phyloP scores from a whole-genome alignment of 1,140 invertebrate species.

The Solenopsis fugax region DNA sequence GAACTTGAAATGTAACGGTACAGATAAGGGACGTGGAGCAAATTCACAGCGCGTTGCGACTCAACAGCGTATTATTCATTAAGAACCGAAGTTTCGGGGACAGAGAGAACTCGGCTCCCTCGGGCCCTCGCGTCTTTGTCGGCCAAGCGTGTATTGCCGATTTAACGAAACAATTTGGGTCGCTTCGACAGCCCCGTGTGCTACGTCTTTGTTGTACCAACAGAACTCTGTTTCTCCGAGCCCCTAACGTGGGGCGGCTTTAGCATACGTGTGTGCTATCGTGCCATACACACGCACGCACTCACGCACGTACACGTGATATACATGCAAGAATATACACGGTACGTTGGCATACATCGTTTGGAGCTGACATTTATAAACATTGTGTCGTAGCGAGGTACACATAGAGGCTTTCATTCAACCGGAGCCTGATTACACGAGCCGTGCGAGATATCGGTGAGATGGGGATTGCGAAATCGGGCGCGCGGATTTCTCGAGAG shows the following conservation, averaged over 20 bases:
- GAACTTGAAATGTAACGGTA: background rate
- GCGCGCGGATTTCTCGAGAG: conserved; percentile 54
- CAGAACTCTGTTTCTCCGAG: conserved; percentile 41
- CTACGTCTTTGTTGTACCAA: conserved; percentile 65
- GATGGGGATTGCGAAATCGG: conserved; percentile 64
- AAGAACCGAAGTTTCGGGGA: conserved; percentile 18
- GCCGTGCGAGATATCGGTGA: conserved; percentile 65
- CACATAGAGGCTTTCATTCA: conserved; percentile 72
- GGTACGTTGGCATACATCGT: conserved; percentile 70
- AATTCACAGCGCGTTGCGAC: background rate
- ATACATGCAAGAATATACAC: conserved; percentile 3
- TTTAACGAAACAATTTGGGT: conserved; percentile 72
- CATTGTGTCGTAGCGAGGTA: conserved; percentile 56
- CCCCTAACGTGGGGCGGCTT: conserved; percentile 11
- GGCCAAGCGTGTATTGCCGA: conserved; percentile 54
- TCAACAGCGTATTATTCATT: conserved; percentile 35
- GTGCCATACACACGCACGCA: background rate
- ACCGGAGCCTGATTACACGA: conserved; percentile 63
- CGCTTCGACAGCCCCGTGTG: conserved; percentile 52
- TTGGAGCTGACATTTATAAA: conserved; percentile 75
- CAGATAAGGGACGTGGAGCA: background rate
- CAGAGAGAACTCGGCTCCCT: background rate
- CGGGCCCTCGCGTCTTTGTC: conserved; percentile 33
- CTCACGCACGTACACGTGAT: background rate
- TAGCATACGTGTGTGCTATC: conserved; percentile 31